Evolutionary conservation across 2,113 vertebrate genomes (phyloP), one percentile per base, ranked within the genome.

Genomic region (Elephantulus edwardii): DNA sequence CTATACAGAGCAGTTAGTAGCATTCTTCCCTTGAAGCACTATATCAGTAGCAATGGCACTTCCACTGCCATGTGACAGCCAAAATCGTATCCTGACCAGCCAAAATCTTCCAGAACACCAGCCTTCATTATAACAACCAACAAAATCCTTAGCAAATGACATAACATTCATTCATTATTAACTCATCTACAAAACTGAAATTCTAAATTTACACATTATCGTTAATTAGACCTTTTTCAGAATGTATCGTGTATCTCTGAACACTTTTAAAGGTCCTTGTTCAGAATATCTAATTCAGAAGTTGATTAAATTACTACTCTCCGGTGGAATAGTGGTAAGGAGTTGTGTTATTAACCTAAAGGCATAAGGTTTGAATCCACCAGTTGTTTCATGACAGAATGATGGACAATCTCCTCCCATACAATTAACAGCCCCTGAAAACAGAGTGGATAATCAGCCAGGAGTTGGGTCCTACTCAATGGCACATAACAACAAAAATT

Each of bases 201-300:
- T 38, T 91, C 40, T 70, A 58, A 76, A 62, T 80, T 62, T 76
- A 88, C 82, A 40, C 46, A 33, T 81, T 83, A 75, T 42, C 3
- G 24, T 71, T 58, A 52, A 68, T 35, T n/a, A 78, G 75, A 56
- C 58, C 14, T 86, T 71, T 62, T 86, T 52, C 52, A 85, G 24
- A 68, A 60, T 60, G 56, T 83, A 38, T 33, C 35, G 44, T 20
- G 22, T 48, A 79, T 71, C 17, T 84, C 12, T 28, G 3, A 35
- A 71, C 13, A 62, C 33, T 58, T 92, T 48, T 62, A 68, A 94
- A 80, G 33, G 40, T 68, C 11, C 40, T 14, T 19, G 14, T 24
- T 92, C 58, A 77, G 48, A 81, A 50, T 85, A 33, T 88, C n/a
- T 70, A 35, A 74, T 78, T 81, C 35, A 70, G 60, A 94, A 81